Evolutionary conservation across 1,140 invertebrate genomes (phyloP).

Genomic region (Phymastichus coffea): DNA sequence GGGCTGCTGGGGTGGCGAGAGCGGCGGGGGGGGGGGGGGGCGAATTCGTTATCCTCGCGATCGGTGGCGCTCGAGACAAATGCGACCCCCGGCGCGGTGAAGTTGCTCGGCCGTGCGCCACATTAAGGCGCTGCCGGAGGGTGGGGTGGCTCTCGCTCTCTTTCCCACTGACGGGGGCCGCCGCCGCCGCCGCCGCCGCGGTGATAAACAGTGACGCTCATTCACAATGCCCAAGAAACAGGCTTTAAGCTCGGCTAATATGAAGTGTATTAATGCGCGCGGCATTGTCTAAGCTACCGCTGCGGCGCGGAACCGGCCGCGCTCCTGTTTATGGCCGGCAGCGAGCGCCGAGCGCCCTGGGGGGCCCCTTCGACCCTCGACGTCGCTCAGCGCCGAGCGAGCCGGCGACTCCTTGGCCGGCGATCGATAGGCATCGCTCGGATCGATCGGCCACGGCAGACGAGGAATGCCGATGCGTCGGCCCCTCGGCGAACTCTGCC

Average conservation of each 20-base stretch:
- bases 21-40: conserved; percentile 30
- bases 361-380: conserved; percentile 35
- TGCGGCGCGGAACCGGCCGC: conserved; percentile 46
- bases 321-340: not conserved
- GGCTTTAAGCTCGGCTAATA: conserved; percentile 57
- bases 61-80: conserved; percentile 50
- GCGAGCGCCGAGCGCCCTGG: not conserved
- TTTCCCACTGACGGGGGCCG: conserved; percentile 50
- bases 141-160: conserved; percentile 23
- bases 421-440: conserved; percentile 27
- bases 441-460: not conserved
- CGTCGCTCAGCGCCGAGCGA: conserved; percentile 53
- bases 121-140: conserved; percentile 27
- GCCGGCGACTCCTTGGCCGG: conserved; percentile 36
- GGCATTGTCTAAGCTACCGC: conserved; percentile 55
- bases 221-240: conserved; percentile 51
- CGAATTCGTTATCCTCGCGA: conserved; percentile 48
- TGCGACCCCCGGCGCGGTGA: conserved; percentile 41
- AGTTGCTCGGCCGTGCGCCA: conserved; percentile 31
- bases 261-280: conserved; percentile 58
- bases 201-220: conserved; percentile 60
- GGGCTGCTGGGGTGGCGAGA: too few relatives aligned
- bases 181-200: conserved; percentile 43
- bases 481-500: too few relatives aligned
- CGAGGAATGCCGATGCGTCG: not conserved